These are phyloP conservation scores for Microcebus murinus DNA, from an alignment of 2,113 vertebrate species.

Conservation along the genomic window DNA sequence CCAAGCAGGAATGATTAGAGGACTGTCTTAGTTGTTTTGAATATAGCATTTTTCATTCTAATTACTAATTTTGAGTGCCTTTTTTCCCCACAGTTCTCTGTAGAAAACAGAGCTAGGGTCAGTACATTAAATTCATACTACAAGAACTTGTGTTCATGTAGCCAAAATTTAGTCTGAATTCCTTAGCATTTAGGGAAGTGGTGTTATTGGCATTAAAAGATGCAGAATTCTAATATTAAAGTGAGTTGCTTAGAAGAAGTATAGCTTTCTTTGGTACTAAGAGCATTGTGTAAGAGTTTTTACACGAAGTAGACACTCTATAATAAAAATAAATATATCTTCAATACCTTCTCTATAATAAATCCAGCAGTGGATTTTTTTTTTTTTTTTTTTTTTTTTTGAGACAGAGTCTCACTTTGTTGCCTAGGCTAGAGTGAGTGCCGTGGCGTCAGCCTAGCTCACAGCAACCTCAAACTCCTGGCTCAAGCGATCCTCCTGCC, in stretches of 20 bases:
- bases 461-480: no score
- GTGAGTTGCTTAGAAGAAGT: neutral
- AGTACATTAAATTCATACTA: neutral
- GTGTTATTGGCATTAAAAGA: neutral
- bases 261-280: neutral
- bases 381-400: no score
- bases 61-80: neutral
- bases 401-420: no score
- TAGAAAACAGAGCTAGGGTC: neutral
- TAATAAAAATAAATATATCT: neutral
- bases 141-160: neutral
- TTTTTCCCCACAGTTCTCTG: neutral
- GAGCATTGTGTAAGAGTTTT: neutral
- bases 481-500: no score
- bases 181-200: neutral
- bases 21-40: neutral
- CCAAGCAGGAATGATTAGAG: neutral
- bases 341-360: neutral
- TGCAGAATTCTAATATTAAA: neutral
- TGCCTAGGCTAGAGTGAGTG: no score
- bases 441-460: no score
- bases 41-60: neutral
- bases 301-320: neutral
- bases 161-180: neutral
- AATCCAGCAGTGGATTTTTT: neutral